These are phyloP conservation scores for Latheticus oryzae DNA, from an alignment of 2,888 invertebrate genomes.

Conservation along the genomic window DNA sequence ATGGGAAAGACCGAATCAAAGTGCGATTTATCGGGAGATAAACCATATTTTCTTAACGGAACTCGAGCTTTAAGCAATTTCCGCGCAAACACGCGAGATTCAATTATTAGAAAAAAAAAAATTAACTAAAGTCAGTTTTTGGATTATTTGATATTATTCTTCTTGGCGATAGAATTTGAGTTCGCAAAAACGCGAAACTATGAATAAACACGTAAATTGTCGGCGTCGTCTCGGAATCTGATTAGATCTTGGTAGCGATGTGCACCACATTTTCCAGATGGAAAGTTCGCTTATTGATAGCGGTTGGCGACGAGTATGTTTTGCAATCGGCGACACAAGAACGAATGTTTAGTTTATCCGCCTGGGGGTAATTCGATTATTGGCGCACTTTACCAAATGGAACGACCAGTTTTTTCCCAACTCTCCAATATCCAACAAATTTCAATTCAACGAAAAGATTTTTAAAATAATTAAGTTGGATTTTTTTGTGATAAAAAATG, in stretches of 20 bases:
- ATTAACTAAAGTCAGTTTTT: too few species aligned
- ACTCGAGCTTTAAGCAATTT: too few species aligned
- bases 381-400: conserved; percentile 48
- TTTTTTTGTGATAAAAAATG: too few species aligned
- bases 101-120: too few species aligned
- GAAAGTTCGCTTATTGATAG: conserved; percentile 55
- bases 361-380: conserved; percentile 58
- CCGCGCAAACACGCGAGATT: too few species aligned
- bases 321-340: conserved; percentile 55
- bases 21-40: too few species aligned
- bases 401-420: conserved; percentile 33
- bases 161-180: too few species aligned
- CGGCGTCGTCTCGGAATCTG: conserved; percentile 45
- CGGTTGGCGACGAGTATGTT: conserved; percentile 54
- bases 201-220: conserved; percentile 36
- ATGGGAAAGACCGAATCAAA: too few species aligned
- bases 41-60: too few species aligned
- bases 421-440: conserved; percentile 22
- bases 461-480: too few species aligned
- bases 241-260: conserved; percentile 52
- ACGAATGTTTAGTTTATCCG: conserved; percentile 59
- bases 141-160: too few species aligned
- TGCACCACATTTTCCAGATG: conserved; percentile 57
- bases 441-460: not conserved
- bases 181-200: too few species aligned